A percentile compares a stretch with the other conserved stretches of the same genome.
These are phyloP conservation scores for Pipistrellus pipistrellus DNA, from an alignment of 2,797 vertebrate species.

Conservation along the genomic window DNA sequence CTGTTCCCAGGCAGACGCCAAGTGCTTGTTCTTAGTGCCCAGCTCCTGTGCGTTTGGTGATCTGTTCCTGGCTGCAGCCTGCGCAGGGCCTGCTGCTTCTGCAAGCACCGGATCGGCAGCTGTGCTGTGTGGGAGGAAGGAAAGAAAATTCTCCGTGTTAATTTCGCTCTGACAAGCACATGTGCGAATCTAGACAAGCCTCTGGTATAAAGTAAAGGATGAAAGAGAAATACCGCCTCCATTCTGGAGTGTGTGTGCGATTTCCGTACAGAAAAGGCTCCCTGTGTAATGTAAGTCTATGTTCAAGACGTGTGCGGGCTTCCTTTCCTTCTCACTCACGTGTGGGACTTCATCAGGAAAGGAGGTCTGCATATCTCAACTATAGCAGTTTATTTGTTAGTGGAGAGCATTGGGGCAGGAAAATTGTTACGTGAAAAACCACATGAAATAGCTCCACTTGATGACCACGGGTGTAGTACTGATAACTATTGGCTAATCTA, in stretches of 20 bases:
- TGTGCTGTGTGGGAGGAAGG: constrained; percentile 67
- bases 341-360: background rate
- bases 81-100: background rate
- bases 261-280: background rate
- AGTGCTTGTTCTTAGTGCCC: constrained; percentile 47
- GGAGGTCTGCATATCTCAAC: background rate
- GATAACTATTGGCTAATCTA: background rate
- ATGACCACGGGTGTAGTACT: background rate
- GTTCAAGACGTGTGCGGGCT: background rate
- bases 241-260: background rate
- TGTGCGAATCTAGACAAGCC: constrained; percentile 57
- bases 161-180: constrained; percentile 68
- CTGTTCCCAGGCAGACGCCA: constrained; percentile 29
- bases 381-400: background rate
- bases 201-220: background rate
- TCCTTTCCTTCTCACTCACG: background rate
- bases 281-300: background rate
- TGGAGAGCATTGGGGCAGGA: background rate
- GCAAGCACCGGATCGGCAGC: constrained; percentile 65
- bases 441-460: background rate
- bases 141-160: constrained; percentile 70
- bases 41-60: constrained; percentile 63
- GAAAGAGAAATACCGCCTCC: background rate
- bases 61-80: constrained; percentile 65
- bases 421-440: background rate